These are phyloP conservation scores for Ctenoplectra terminalis DNA, from an alignment of 1,140 invertebrate genomes.

Conservation along the genomic window DNA sequence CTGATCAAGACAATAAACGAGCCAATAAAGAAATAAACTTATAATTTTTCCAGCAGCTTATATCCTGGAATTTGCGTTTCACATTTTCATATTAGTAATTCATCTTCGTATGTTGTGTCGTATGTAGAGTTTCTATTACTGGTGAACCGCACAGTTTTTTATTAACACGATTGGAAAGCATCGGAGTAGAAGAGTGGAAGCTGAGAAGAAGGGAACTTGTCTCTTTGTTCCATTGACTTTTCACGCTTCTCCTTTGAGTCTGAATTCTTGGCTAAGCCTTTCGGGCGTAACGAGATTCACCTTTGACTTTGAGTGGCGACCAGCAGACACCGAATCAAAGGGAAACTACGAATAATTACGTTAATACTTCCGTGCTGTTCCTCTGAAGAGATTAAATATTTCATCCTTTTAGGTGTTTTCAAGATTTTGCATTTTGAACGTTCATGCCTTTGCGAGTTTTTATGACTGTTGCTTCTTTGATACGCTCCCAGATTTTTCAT, in stretches of 20 bases:
- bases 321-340: slow-evolving; percentile 30
- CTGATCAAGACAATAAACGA: no score
- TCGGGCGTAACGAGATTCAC: slow-evolving; percentile 41
- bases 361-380: slow-evolving; percentile 6
- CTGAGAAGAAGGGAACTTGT: neutral
- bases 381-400: neutral
- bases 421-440: neutral
- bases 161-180: neutral
- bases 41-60: neutral
- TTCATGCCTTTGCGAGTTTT: neutral
- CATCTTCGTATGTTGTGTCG: no score
- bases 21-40: no score
- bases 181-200: neutral
- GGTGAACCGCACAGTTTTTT: neutral
- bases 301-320: slow-evolving; percentile 38
- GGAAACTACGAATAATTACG: slow-evolving; percentile 34
- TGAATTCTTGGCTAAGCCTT: slow-evolving; percentile 15
- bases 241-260: slow-evolving; percentile 12
- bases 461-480: neutral
- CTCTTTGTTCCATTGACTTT: slow-evolving; percentile 20
- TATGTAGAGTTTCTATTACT: neutral
- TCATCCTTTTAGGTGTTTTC: slow-evolving; percentile 8
- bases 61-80: neutral
- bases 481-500: neutral
- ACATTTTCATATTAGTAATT: neutral